Evolutionary conservation across 2,113 vertebrate species (phyloP), one percentile per base, ranked within the genome.

Genomic region (Pristiophorus japonicus): DNA sequence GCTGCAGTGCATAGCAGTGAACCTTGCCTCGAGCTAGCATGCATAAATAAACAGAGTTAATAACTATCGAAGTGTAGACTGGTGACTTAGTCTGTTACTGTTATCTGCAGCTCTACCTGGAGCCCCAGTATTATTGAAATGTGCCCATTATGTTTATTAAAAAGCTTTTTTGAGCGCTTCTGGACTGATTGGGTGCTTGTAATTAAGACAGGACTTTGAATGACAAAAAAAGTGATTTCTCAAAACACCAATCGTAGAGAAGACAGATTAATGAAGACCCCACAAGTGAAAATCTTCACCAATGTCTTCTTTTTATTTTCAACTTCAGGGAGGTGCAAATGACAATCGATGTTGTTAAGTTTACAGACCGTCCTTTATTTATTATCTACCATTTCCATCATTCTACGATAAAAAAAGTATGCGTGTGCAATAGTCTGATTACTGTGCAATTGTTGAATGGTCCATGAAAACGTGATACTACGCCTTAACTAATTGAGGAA

Each of bases 71-170:
- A 97, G 96, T 97, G 97, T 87, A 96, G 96, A 97, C 90, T 96
- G 96, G 97, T 96, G 97, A 96, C 97, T 98, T 98, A 96, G 97
- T 98, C 97, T 97, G 96, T 97, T 98, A 96, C 96, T 38, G 97
- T 97, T 97, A 96, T 96, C 97, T 96, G 96, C 96, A 95, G 96
- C 97, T 96, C 97, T 97, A 97, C 97, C 96, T 12, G 95, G 96
- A 97, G 97, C 97, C 96, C 96, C 95, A 96, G 96, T 96, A 97
- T 97, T 96, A 96, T 98, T 97, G 97, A 97, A 98, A 98, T 97
- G 96, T 96, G 96, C 96, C 97, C 96, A 97, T 98, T 97, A 96
- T 97, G 97, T 97, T 98, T 97, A 98, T 98, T 98, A 98, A 97
- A 97, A 98, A 97, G 96, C 96, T 30, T 88, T 66, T 65, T 22